Percentiles rank a stretch among this genome's conserved stretches.
phyloP scores from a whole-genome alignment of 2,113 vertebrate genomes.

The Raja brachyura region DNA sequence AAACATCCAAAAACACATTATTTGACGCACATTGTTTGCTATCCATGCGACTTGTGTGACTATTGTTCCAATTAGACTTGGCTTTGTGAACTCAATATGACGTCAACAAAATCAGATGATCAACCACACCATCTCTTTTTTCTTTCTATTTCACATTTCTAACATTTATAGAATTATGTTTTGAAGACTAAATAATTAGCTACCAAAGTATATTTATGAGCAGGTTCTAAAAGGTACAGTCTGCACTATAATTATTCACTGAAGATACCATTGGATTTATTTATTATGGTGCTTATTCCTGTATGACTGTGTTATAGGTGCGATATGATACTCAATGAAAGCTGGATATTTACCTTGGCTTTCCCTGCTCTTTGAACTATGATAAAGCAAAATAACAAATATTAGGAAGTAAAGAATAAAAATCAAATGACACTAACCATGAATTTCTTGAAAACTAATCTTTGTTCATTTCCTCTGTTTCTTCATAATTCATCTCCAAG shows the following conservation, averaged over 20 bases:
- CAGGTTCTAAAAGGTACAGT: not conserved
- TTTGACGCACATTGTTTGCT: not conserved
- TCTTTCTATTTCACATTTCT: too few relatives aligned
- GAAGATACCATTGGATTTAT: not conserved
- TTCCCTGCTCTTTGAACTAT: not conserved
- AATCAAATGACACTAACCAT: not conserved
- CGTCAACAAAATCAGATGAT: too few relatives aligned
- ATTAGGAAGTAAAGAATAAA: not conserved
- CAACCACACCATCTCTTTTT: too few relatives aligned
- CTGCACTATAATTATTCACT: not conserved
- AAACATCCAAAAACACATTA: not conserved
- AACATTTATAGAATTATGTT: too few relatives aligned
- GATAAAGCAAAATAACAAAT: not conserved
- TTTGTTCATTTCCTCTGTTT: not conserved
- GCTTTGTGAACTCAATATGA: too few relatives aligned
- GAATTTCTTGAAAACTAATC: not conserved
- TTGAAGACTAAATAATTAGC: too few relatives aligned
- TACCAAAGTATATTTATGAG: not conserved
- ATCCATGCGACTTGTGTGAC: too few relatives aligned
- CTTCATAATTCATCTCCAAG: not conserved
- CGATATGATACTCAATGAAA: not conserved
- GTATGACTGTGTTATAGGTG: not conserved
- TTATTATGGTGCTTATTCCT: not conserved
- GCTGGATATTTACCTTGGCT: not conserved
- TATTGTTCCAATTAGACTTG: too few relatives aligned